Evolutionary conservation across 2,113 vertebrate species (phyloP), one percentile per base, ranked within the genome.

Genomic region (Grammomys dolichurus): DNA sequence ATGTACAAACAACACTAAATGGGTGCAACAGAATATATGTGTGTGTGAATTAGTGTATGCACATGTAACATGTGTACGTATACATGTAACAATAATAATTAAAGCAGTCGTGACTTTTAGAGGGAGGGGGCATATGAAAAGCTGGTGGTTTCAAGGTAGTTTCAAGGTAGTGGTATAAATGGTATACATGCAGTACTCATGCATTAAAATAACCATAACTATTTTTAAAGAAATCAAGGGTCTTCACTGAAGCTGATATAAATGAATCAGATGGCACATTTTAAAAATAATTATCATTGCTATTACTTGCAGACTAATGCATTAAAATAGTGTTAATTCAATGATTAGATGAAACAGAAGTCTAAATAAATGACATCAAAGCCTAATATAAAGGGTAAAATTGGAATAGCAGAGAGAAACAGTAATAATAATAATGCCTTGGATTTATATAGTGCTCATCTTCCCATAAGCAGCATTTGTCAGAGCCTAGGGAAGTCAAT

Each of bases 381-480:
- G 46, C 70, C 20, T 84, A 94, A 63, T 95, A 93, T 91, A 95
- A 95, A 95, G 48, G 81, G 54, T 89, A 86, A 94, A 97, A 96
- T 72, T 87, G 93, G 89, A 96, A 94, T 22, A 95, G 91, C 77
- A 97, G 89, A 90, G 63, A 90, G 58, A 96, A 56, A 96, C n/a
- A 0, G 2, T 93, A 95, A 96, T 96, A 96, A 96, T 95, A 97
- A 96, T 95, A 95, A 94, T 93, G 96, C 84, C 91, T 95, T 96
- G 95, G 93, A 96, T 97, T 96, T 97, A 96, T 96, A 93, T 91
- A 97, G 87, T 70, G 95, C 63, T 96, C 56, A 92, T 95, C 95
- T 81, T 97, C 89, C 95, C 93, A 96, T 89, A 94, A 97, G 78
- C 58, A 91, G 72, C 94, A 97, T 95, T 91, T 84, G 82, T 90